These are phyloP conservation scores for Mungos mungo DNA, from an alignment of 2,113 vertebrate species.

Conservation along the genomic window DNA sequence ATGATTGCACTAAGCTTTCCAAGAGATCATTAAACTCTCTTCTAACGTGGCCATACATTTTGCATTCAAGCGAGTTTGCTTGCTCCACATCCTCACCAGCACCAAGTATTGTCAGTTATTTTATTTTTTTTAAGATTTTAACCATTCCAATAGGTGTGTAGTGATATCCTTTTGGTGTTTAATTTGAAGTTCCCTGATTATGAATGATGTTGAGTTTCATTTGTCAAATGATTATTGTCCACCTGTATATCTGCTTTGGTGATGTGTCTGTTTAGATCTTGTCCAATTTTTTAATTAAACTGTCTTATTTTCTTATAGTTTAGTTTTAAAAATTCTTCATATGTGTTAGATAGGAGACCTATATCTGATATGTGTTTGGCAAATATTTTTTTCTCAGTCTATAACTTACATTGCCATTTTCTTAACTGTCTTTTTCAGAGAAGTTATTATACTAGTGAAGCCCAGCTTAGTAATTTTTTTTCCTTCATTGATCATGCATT, in stretches of 20 bases:
- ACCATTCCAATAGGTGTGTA: neutral
- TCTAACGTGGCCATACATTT: neutral
- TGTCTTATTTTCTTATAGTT: neutral
- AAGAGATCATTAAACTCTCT: neutral
- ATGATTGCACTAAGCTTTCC: neutral
- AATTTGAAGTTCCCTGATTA: neutral
- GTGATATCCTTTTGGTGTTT: neutral
- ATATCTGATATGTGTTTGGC: neutral
- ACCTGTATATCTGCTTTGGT: neutral
- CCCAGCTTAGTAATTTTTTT: neutral
- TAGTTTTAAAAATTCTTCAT: neutral
- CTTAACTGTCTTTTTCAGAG: neutral
- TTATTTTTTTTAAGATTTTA: neutral
- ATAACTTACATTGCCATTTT: neutral
- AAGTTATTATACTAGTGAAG: neutral
- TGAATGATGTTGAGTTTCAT: neutral
- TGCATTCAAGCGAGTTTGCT: neutral
- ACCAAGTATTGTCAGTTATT: neutral
- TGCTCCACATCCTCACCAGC: neutral
- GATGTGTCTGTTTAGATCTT: neutral
- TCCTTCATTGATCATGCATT: neutral
- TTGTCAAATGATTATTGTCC: neutral
- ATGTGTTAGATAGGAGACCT: neutral
- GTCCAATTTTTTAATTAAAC: neutral
- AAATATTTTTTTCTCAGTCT: neutral